phyloP scores from a whole-genome alignment of 2,888 invertebrate species.

The Phrixothrix hirtus region DNA sequence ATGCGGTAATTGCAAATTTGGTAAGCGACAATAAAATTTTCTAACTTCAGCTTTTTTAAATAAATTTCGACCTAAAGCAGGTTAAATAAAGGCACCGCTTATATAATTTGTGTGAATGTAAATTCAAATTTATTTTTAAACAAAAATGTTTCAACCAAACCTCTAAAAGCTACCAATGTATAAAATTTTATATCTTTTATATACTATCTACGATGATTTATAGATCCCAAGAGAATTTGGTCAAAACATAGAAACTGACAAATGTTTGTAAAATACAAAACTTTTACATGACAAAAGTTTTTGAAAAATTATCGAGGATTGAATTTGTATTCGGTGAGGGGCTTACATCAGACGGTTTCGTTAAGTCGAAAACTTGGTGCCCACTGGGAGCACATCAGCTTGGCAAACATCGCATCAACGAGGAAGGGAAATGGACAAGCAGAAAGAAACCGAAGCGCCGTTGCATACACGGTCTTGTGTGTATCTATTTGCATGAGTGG shows the following conservation, averaged over 20 bases:
- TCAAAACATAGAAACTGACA: constrained; percentile 54
- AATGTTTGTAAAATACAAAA: constrained; percentile 51
- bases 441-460: constrained; percentile 37
- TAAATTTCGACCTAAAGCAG: too few species aligned
- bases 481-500: constrained; percentile 52
- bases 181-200: constrained; percentile 23
- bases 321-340: constrained; percentile 46
- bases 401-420: constrained; percentile 50
- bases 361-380: constrained; percentile 49
- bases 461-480: constrained; percentile 38
- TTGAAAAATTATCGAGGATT: constrained; percentile 54
- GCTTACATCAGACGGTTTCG: constrained; percentile 42
- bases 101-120: too few species aligned
- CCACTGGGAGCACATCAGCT: constrained; percentile 51
- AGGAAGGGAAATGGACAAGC: constrained; percentile 48
- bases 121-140: too few species aligned
- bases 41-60: too few species aligned
- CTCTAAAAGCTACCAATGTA: constrained; percentile 9
- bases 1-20: too few species aligned
- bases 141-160: constrained; percentile 1
- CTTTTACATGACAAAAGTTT: constrained; percentile 52
- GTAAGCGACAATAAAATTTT: too few species aligned
- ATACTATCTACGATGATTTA: constrained; percentile 47
- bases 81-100: too few species aligned
- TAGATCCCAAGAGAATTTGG: constrained; percentile 46